Evolutionary conservation across 2,113 vertebrate species (phyloP), one percentile per base, ranked within the genome.

Genomic region (western clawed frog (Xenopus tropicalis)): DNA sequence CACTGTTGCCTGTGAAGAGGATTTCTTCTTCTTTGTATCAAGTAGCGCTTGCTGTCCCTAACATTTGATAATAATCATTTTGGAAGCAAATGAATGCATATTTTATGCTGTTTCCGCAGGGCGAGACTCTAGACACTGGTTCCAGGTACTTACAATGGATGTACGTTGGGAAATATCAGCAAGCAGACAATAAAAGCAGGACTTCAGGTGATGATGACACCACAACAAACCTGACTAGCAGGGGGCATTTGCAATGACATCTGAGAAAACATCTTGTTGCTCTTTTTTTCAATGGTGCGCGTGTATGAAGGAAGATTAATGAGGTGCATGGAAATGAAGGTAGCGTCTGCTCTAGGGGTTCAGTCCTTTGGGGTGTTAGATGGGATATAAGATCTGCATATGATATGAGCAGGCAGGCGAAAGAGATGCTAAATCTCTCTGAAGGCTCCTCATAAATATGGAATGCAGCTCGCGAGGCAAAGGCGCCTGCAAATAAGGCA

Each of bases 311-410:
- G 20, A 69, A 75, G 72, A 75, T 75, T 69, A 75, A 75, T 74
- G 54, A 61, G 57, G 72, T 69, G 65, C 54, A 75, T 75, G 72
- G 58, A 69, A 75, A 75, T 75, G 57, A 61, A 62, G 22, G n/a
- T 22, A 37, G 44, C 44, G 72, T 17, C 72, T 75, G 66, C 72
- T 63, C 66, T 62, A 9, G 72, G 72, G 72, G 65, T 69, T 75
- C 66, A 19, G 46, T 75, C 72, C 72, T 75, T 75, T 63, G 72
- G 72, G 72, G 72, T 75, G 72, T 74, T 37, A 51, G 65, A 74
- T 72, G 29, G 66, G 72, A 75, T 69, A 75, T 69, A 62, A 75
- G 72, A 75, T 75, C 72, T 75, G 66, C 72, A 75, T 75, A 75
- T 75, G 66, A 69, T 68, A 75, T 75, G 72, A 66, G 66, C 72